These are phyloP conservation scores for Trachelus tabidus DNA, from an alignment of 2,888 invertebrate genomes.

Conservation along the genomic window DNA sequence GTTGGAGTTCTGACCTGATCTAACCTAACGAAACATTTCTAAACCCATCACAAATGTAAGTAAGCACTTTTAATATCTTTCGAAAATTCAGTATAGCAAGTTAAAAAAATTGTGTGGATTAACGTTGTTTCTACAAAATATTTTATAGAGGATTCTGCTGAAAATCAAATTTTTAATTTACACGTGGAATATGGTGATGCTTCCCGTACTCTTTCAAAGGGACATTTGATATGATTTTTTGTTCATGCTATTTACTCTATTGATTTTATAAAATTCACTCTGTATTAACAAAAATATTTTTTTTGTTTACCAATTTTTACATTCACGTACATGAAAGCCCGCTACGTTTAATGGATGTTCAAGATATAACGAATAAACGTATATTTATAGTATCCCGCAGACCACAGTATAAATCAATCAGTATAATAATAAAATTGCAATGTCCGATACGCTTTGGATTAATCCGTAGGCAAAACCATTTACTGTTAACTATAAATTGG, in stretches of 20 bases:
- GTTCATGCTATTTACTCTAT: not conserved
- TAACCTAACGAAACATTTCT: no score
- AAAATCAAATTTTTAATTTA: not conserved
- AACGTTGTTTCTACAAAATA: not conserved
- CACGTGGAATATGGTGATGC: not conserved
- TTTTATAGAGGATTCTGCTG: not conserved
- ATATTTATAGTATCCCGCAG: slow-evolving; percentile 42
- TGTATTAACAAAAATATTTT: not conserved
- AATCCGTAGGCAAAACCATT: not conserved
- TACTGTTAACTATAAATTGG: not conserved
- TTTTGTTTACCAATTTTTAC: not conserved
- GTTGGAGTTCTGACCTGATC: no score
- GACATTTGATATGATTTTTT: not conserved
- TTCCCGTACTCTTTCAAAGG: not conserved
- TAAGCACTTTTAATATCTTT: not conserved
- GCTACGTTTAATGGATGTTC: slow-evolving; percentile 36
- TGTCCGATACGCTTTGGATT: not conserved
- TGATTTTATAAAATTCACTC: not conserved
- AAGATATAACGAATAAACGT: slow-evolving; percentile 35
- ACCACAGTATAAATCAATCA: slow-evolving; percentile 18
- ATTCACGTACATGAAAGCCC: not conserved
- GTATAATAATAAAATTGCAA: not conserved
- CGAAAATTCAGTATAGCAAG: not conserved
- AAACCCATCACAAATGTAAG: no score
- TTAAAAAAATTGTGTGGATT: not conserved